Base-by-base conservation (phyloP, 1,140 invertebrate genomes). In the Chymomyza costata region DNA sequence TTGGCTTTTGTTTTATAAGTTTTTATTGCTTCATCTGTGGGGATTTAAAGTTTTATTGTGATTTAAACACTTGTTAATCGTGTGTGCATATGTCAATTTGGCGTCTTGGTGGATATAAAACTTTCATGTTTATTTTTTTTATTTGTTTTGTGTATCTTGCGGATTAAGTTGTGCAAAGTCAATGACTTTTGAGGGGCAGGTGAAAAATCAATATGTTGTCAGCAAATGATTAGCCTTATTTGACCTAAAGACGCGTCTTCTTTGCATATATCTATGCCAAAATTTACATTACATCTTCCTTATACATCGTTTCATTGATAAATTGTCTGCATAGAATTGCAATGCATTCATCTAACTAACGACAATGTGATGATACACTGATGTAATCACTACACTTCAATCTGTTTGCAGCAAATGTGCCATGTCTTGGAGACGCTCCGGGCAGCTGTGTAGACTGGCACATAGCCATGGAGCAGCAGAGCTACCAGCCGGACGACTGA, bases 51-150 rank as follows among this genome's bases (percentile, higher is more conserved):
- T 80, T 80, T 80, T 80, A 80, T 80, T 80, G 73, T 80, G 73
- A 80, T 80, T 80, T 80, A 80, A 80, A 80, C 73, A 80, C 73
- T 80, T 80, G 73, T 80, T 80, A 80, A 80, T 80, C 73, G 73
- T 60, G 71, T 80, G 58, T 71, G 71, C 65, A 65, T 74, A 69
- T 76, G 65, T 74, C 65, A 74, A 68, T 60, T 56, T 14, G 54
- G 39, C 53, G 69, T 64, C 47, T 48, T 32, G 41, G 44, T 53
- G 40, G 54, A 50, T 66, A 43, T 64, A 28, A 6, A 6, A 6
- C 5, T 28, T 28, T 28, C 5, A 28, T 5, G 10, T 28, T 10
- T 5, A 28, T 28, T 28, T 28, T 28, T 28, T 28, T 28, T 5
- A 6, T 28, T 5, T 28, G 5, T 5, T 28, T 5, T 28, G 25